phyloP scores from a whole-genome alignment of 92 coral and sea anemone genomes.

The Bergia puertoricense region DNA sequence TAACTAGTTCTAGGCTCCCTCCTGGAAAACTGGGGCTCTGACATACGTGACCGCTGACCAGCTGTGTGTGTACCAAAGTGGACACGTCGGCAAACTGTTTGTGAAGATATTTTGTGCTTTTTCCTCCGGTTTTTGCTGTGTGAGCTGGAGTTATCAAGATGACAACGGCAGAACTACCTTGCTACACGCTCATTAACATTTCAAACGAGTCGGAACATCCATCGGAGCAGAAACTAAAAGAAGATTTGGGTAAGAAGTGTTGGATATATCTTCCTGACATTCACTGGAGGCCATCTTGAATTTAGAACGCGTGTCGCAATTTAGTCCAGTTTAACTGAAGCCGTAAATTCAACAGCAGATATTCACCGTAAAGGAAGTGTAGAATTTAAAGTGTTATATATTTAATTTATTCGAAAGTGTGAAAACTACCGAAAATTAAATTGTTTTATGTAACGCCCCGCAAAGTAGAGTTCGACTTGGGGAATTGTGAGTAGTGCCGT shows the following conservation, averaged over 20 bases:
- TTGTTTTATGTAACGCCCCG: too few species aligned
- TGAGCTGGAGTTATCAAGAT: constrained; percentile 44
- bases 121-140: background rate
- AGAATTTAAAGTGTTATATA: too few species aligned
- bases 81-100: background rate
- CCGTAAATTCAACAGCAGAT: too few species aligned
- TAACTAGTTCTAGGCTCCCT: too few species aligned
- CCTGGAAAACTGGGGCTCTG: too few species aligned
- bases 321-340: background rate
- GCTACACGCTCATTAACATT: constrained; percentile 89
- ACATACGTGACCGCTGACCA: background rate
- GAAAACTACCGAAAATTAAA: too few species aligned
- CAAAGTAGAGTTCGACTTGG: too few species aligned
- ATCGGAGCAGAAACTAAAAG: constrained; percentile 92
- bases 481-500: too few species aligned
- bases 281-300: background rate
- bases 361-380: too few species aligned
- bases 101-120: background rate
- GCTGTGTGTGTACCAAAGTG: background rate
- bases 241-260: constrained; percentile 84
- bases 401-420: too few species aligned
- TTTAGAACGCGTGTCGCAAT: too few species aligned
- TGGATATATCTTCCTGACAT: background rate
- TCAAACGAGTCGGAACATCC: constrained; percentile 82
- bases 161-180: constrained; percentile 96